Evolutionary conservation across 2,797 vertebrate species (phyloP), one percentile per base, ranked within the genome.

Genomic region (Adelosebastes latens): DNA sequence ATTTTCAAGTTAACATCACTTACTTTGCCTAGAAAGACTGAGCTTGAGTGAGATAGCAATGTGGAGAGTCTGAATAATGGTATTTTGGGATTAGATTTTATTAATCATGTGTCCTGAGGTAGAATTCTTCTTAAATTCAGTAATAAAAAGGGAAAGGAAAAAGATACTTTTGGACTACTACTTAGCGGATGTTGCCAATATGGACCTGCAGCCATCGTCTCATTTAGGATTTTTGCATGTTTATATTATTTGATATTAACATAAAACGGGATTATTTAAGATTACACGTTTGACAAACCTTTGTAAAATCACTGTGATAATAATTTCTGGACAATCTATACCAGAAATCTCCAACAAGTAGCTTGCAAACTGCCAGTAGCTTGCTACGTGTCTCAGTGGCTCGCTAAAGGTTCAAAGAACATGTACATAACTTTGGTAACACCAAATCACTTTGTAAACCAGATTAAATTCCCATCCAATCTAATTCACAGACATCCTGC

Each of bases 31-130:
- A 27, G 5, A 34, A 80, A 80, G 13, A 25, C 24, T 3, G 4
- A 18, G 22, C 12, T 69, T 72, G 13, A 81, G 49, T 74, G 49
- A 42, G 58, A 80, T 52, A 66, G 55, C 14, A 66, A 31, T 29
- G 39, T 64, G 56, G 46, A 81, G 22, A 27, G 55, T 72, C 59
- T 80, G 55, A 32, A 83, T 79, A 78, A 79, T 22, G 70, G 69
- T 76, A 87, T 78, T 86, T 73, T 2, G 20, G 77, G 72, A 81
- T 83, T 78, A 75, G 24, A 72, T 60, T 60, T 76, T 71, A 76
- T 63, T 74, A 76, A 62, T 20, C 42, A 52, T 61, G 60, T 73
- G 75, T 78, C 63, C 49, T 25, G 32, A 36, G 36, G 34, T 59
- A 36, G n/a, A 8, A 52, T 12, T 60, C 13, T 27, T 31, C 20